Conservation (phyloP, 2,888 invertebrate species). For the Conchocele bisecta region DNA sequence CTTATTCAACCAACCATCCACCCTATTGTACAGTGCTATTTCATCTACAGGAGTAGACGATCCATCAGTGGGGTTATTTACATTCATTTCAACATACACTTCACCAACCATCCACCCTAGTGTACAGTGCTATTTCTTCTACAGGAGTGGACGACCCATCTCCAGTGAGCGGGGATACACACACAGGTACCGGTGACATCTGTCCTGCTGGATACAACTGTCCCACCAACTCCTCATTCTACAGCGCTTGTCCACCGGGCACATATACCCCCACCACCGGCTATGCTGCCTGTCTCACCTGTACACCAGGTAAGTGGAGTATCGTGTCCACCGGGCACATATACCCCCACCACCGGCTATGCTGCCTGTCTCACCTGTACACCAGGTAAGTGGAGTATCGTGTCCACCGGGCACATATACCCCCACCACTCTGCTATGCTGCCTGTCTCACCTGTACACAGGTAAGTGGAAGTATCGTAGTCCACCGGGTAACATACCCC, state of each 20-base stretch:
- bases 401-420: slow-evolving; percentile 69
- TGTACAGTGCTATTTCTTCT: too few species aligned
- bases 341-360: slow-evolving; percentile 63
- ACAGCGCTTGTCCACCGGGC: slow-evolving; percentile 62
- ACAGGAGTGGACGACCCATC: slow-evolving; percentile 72
- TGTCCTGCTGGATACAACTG: slow-evolving; percentile 78
- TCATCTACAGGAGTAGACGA: too few species aligned
- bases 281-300: slow-evolving; percentile 67
- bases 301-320: slow-evolving; percentile 75
- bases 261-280: slow-evolving; percentile 65
- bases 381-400: slow-evolving; percentile 66
- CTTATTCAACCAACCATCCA: too few species aligned
- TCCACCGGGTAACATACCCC: slow-evolving; percentile 63
- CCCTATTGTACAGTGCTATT: too few species aligned
- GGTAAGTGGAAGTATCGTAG: slow-evolving; percentile 71
- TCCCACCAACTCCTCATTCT: slow-evolving; percentile 71
- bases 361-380: slow-evolving; percentile 74
- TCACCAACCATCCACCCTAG: too few species aligned
- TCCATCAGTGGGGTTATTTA: too few species aligned
- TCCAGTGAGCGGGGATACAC: slow-evolving; percentile 63
- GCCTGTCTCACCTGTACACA: slow-evolving; percentile 73
- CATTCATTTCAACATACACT: too few species aligned
- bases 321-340: slow-evolving; percentile 66
- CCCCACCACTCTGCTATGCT: slow-evolving; percentile 58
- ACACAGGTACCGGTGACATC: slow-evolving; percentile 74